phyloP scores from a whole-genome alignment of 1,140 invertebrate genomes.

The Conopomorpha cramerella region DNA sequence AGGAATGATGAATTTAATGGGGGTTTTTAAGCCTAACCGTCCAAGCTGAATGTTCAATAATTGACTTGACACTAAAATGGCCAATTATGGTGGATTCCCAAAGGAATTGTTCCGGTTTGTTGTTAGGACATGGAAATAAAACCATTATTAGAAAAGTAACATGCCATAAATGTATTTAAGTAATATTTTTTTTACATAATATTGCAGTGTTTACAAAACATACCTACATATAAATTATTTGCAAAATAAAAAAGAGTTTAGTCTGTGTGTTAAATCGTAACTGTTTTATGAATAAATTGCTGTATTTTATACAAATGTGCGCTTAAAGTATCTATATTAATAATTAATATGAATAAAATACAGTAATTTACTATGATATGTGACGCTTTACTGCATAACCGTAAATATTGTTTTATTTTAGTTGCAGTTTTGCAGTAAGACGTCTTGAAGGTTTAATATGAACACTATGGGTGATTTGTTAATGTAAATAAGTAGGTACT shows the following conservation, averaged over 20 bases:
- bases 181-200: conserved; percentile 44
- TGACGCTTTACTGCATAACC: neutral
- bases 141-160: conserved; percentile 54
- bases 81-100: too few relatives aligned
- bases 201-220: conserved; percentile 33
- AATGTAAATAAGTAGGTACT: too few relatives aligned
- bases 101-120: too few relatives aligned
- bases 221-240: too few relatives aligned
- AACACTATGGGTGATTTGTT: conserved; percentile 6
- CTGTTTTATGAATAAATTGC: conserved; percentile 27
- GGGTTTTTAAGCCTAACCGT: too few relatives aligned
- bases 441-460: conserved; percentile 1
- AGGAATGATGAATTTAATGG: too few relatives aligned
- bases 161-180: conserved; percentile 57
- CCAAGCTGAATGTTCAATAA: too few relatives aligned
- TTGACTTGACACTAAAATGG: too few relatives aligned
- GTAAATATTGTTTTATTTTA: neutral
- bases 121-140: too few relatives aligned
- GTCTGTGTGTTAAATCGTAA: neutral
- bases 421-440: neutral
- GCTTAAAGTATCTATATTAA: conserved; percentile 9
- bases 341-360: conserved; percentile 19
- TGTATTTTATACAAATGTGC: conserved; percentile 21
- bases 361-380: conserved; percentile 23
- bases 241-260: neutral